Evolutionary conservation across 2,113 vertebrate species (phyloP).

Genomic region (Spilogale gracilis): DNA sequence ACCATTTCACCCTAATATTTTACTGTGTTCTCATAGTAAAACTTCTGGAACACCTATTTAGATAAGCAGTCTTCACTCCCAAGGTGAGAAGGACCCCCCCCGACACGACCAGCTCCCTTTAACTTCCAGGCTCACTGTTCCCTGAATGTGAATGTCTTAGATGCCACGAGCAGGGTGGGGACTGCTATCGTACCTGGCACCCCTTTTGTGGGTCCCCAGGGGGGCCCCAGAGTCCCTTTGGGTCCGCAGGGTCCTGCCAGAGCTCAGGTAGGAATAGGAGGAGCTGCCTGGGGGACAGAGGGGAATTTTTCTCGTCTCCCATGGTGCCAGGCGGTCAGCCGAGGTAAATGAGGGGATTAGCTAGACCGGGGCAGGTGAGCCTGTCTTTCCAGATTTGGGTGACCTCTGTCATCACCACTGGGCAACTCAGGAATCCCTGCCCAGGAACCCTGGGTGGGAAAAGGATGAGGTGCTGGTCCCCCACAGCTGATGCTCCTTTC

Average conservation of each 20-base stretch:
- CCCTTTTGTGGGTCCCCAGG: not conserved
- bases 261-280: not conserved
- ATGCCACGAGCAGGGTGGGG: not conserved
- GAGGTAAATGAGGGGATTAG: not conserved
- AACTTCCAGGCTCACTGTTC: not conserved
- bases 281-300: not conserved
- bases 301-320: conserved; percentile 41
- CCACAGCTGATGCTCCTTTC: fast-evolving
- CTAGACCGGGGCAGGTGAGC: not conserved
- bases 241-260: not conserved
- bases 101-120: not conserved
- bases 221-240: not conserved
- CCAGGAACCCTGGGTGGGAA: fast-evolving
- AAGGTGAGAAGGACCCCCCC: not conserved
- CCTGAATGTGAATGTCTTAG: not conserved
- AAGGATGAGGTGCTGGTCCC: too few relatives aligned
- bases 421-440: not conserved
- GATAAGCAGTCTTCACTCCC: not conserved
- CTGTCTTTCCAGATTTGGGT: not conserved
- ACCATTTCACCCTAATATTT: not conserved
- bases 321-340: not conserved
- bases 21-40: not conserved
- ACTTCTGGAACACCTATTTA: not conserved
- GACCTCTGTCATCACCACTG: not conserved
- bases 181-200: not conserved